These are phyloP conservation scores for Himalopsyche kuldschensis DNA, from an alignment of 2,888 invertebrate genomes.

Conservation along the genomic window DNA sequence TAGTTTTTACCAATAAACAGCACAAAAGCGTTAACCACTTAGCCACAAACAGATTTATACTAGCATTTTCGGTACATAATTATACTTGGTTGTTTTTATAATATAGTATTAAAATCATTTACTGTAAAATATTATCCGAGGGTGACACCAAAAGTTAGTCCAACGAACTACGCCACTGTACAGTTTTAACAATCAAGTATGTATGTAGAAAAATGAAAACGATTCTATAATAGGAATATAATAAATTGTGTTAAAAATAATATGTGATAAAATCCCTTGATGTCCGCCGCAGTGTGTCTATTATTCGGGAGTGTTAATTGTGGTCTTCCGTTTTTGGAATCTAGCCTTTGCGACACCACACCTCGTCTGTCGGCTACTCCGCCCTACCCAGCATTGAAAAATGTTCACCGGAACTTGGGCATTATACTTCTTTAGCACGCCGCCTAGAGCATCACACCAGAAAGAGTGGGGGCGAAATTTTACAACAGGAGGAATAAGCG, in stretches of 20 bases:
- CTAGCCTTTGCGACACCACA: not conserved
- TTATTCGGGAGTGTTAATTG: not conserved
- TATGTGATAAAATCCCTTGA: not conserved
- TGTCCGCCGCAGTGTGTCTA: not conserved
- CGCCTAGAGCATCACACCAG: not conserved
- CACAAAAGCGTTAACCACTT: too few species aligned
- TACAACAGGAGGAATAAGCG: not conserved
- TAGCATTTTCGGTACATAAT: too few species aligned
- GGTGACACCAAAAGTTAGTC: too few species aligned
- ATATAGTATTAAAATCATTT: too few species aligned
- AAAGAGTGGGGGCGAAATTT: not conserved
- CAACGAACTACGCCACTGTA: too few species aligned
- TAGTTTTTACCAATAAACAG: too few species aligned
- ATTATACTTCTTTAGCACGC: constrained; percentile 3
- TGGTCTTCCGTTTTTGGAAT: not conserved
- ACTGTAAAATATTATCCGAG: too few species aligned
- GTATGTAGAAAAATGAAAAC: too few species aligned
- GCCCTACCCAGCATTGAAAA: constrained; percentile 7
- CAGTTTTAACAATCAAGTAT: too few species aligned
- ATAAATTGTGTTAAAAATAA: not conserved
- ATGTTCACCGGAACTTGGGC: constrained; percentile 5
- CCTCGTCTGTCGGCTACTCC: not conserved
- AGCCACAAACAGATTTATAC: too few species aligned
- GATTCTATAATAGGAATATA: not conserved
- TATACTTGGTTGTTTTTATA: too few species aligned